phyloP scores from a whole-genome alignment of 1,140 invertebrate species.

The Anthonomus grandis region DNA sequence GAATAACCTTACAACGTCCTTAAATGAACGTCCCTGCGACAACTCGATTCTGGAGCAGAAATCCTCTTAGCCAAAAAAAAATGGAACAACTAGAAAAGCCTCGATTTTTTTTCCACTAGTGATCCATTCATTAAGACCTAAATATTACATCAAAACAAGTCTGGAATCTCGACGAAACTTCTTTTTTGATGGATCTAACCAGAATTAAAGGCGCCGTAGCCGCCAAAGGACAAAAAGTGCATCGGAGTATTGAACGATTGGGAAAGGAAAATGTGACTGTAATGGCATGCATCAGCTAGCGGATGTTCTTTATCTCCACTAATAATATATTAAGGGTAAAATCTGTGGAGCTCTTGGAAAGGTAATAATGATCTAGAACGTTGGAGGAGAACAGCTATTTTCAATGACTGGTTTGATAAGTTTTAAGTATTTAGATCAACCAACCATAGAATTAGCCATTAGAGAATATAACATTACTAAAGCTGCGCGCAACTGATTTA shows the following conservation, averaged over 20 bases:
- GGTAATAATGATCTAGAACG: not conserved
- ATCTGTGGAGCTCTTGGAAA: not conserved
- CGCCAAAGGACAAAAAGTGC: not conserved
- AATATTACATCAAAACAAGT: not conserved
- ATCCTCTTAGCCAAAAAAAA: not conserved
- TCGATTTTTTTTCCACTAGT: not conserved
- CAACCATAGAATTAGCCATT: not conserved
- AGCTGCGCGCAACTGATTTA: not conserved
- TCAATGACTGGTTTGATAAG: not conserved
- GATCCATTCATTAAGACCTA: not conserved
- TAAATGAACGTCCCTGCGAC: not conserved
- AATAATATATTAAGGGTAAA: constrained; percentile 1
- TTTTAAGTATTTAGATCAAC: not conserved
- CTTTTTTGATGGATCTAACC: not conserved
- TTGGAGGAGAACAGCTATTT: not conserved
- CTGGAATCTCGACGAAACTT: not conserved
- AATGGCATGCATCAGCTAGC: constrained; percentile 2
- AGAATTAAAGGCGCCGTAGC: not conserved
- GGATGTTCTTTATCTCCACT: not conserved
- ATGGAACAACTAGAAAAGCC: not conserved
- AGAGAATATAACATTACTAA: not conserved
- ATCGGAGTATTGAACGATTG: not conserved
- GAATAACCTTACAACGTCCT: not conserved
- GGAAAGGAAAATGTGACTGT: not conserved
- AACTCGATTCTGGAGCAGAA: not conserved